Evolutionary conservation across 2,888 invertebrate species (phyloP), one percentile per base, ranked within the genome.

Genomic region (Mesorhabditis belari): DNA sequence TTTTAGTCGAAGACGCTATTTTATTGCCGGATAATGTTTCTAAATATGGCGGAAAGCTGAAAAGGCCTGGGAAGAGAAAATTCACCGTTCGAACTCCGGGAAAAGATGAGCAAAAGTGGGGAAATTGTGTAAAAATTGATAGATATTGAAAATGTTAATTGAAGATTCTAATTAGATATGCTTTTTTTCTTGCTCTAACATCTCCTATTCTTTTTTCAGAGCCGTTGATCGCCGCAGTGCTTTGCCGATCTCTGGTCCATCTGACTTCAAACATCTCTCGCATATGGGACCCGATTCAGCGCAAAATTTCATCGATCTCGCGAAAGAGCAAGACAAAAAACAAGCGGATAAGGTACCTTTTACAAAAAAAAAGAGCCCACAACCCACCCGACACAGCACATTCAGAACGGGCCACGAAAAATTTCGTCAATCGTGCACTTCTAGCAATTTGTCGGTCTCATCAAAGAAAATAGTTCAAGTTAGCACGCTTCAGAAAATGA

Each of bases 211-310:
- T 49, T n/a, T 49, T 65, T 73, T 57, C 60, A 78, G 77, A 53
- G 60, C 69, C 50, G 71, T 70, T 28, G 80, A 80, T 60, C 74
- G 80, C 35, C 64, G 78, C 9, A 71, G 72, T 50, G 70, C 72
- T 49, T 73, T 83, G 53, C 79, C 84, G 57, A 98, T 98, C 81
- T 95, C 94, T 0, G 93, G 91, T 29, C 96, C 96, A 24, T 91
- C 90, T 53, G 95, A 98, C 85, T 98, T 98, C 85, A 92, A 92
- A 79, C 98, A 98, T 85, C 88, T 98, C 53, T 92, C 92, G 68
- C 98, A 98, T 84, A 93, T 98, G 91, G 96, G 96, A 52, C 96
- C 96, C 44, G 93, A 92, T 12, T 91, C 92, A 83, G 92, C 92
- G 55, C 76, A 76, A 58, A 70, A 75, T 49, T 66, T 81, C 24